Evolutionary conservation across 23 tunicate species (phyloP), one percentile per base, ranked within the genome.

Genomic region (Pegea sp.): DNA sequence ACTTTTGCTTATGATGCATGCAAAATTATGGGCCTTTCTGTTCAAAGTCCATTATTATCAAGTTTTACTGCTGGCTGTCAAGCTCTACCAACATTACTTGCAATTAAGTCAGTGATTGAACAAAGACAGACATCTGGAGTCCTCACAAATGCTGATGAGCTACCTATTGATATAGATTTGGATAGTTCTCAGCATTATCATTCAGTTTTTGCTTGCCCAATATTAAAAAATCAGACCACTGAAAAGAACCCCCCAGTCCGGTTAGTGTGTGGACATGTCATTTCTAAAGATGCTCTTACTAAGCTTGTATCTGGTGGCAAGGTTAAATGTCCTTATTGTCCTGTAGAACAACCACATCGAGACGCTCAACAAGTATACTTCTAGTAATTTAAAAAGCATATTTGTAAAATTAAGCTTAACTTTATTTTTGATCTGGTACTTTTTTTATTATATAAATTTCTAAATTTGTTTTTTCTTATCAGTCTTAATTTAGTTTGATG

Each of bases 171-270:
- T 33, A 72, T 91, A 0, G 93, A 91, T 25, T 44, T 79, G 34
- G 76, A 67, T 31, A 48, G 48, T 44, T 58, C 65, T 28, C 99
- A 74, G 26, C 77, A 59, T 22, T 91, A 91, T 53, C 99, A 91
- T 59, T 91, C 99, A 22, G 77, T 91, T 13, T 78, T 91, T 59
- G 90, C 99, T 20, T 91, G 99, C 58, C 99, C 99, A 24, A 91
- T 91, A 42, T 54, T 91, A 32, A 58, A 87, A 27, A 77, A 78
- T 30, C 92, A 67, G 34, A 91, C 99, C 0, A 78, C 99, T 4
- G 56, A 44, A 44, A 68, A 72, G 49, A 91, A 91, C 50, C 99
- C 99, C 16, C 99, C 99, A 26, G 42, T 91, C 70, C 63, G 86
- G 4, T 57, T 91, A n/a, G 64, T 60, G 2, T 91, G 99, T 64